These are phyloP conservation scores for Anas georgica DNA, from an alignment of 2,797 vertebrate genomes.

Conservation along the genomic window DNA sequence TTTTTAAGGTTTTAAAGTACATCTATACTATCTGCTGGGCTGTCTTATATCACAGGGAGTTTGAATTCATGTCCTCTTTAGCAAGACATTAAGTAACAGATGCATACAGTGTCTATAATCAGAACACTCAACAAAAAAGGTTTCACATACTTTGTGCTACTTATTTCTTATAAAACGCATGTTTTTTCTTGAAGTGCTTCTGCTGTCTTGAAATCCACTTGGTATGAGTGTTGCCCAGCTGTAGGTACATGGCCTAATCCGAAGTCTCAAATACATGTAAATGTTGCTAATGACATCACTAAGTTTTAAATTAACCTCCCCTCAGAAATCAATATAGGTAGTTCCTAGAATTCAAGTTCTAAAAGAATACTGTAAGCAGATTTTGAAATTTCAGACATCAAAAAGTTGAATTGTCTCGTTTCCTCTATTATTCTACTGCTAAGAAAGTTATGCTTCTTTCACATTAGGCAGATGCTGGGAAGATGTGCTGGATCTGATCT, in stretches of 20 bases:
- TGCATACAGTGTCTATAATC: accelerated
- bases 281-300: neutral
- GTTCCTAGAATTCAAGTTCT: neutral
- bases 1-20: neutral
- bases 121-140: neutral
- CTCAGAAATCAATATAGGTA: neutral
- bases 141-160: neutral
- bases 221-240: neutral
- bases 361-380: neutral
- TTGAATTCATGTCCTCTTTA: neutral
- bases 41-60: neutral
- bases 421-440: neutral
- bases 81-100: neutral
- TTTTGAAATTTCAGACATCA: neutral
- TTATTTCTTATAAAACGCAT: neutral
- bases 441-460: neutral
- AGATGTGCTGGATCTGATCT: neutral
- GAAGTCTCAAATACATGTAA: neutral
- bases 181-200: neutral
- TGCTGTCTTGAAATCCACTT: neutral
- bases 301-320: neutral
- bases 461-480: neutral
- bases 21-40: neutral
- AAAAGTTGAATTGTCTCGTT: neutral
- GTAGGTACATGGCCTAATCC: neutral